Percentiles rank a stretch among this genome's conserved stretches.
Conservation (phyloP, 2,113 vertebrate species). For the Haemorhous mexicanus region DNA sequence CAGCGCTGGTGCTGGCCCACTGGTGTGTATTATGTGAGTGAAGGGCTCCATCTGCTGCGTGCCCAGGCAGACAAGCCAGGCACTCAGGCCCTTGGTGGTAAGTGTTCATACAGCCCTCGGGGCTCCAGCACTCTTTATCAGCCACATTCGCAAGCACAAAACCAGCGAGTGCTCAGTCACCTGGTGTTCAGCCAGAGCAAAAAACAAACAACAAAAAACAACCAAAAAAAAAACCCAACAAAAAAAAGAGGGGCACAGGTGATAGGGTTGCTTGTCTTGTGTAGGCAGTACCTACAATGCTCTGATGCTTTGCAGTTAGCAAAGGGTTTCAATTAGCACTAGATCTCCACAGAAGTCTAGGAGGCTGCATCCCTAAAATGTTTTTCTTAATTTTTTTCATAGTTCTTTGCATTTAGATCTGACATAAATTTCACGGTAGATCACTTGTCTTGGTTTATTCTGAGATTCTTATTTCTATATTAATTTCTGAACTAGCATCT, state of each 20-base stretch:
- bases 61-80: neutral
- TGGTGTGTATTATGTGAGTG: neutral
- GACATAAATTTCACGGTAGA: neutral
- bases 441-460: neutral
- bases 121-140: neutral
- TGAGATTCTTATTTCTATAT: neutral
- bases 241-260: neutral
- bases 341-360: neutral
- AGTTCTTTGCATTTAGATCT: neutral
- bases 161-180: neutral
- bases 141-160: neutral
- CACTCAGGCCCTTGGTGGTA: neutral
- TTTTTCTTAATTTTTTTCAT: neutral
- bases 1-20: neutral
- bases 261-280: neutral
- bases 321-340: neutral
- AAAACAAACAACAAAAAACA: neutral
- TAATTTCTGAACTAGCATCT: neutral
- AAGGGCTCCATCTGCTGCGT: constrained; percentile 64
- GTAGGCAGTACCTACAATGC: neutral
- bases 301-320: neutral
- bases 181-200: neutral
- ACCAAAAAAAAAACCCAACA: neutral
- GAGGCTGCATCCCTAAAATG: accelerated
- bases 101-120: neutral